Evolutionary conservation across 2,113 vertebrate genomes (phyloP).

Genomic region (Hylia prasina): DNA sequence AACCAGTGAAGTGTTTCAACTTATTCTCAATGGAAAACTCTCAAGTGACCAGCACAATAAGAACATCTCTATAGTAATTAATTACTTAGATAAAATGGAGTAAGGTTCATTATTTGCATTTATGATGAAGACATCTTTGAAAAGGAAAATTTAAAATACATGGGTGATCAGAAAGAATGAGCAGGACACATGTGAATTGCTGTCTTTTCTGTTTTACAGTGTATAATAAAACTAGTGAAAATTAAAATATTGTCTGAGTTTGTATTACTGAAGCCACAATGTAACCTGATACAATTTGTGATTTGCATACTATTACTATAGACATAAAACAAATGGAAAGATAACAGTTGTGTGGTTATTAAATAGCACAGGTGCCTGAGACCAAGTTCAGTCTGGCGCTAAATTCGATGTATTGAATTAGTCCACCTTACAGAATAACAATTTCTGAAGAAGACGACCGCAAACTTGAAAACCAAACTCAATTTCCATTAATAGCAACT

Average conservation of each 20-base stretch:
- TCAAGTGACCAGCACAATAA: not conserved
- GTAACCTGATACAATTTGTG: not conserved
- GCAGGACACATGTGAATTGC: not conserved
- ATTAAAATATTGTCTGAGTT: not conserved
- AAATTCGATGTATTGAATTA: rapidly evolving
- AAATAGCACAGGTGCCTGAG: not conserved
- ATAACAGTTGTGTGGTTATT: not conserved
- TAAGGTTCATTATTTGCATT: not conserved
- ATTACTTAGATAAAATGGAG: conserved; percentile 5
- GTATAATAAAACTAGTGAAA: not conserved
- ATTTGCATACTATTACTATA: not conserved
- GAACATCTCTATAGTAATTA: not conserved
- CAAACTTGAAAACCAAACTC: not conserved
- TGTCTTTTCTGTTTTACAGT: not conserved
- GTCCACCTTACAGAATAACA: not conserved
- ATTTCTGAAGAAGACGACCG: not conserved
- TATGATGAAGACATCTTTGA: not conserved
- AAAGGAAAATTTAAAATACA: not conserved
- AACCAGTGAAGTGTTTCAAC: not conserved
- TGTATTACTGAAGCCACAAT: not conserved
- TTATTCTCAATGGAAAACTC: not conserved
- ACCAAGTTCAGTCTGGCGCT: not conserved
- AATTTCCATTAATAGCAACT: not conserved
- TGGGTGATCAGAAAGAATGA: not conserved
- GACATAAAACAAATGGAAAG: not conserved